Conservation (phyloP, 2,797 vertebrate genomes). For the Falco novaeseelandiae region DNA sequence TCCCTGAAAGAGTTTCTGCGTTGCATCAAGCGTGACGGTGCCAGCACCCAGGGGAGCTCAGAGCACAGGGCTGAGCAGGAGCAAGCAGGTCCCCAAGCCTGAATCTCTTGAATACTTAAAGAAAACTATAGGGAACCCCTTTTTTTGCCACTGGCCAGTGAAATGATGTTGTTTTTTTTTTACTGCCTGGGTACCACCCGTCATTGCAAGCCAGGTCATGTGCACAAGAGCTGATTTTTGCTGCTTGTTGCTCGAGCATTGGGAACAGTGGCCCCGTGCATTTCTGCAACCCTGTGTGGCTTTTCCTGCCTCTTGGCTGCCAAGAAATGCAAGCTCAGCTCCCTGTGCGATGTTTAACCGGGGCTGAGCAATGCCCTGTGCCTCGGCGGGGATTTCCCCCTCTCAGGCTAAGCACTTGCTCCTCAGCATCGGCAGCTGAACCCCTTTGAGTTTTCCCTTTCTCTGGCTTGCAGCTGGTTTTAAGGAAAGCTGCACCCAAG, state of each 20-base stretch:
- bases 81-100: neutral
- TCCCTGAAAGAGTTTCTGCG: neutral
- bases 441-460: neutral
- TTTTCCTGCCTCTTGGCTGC: neutral
- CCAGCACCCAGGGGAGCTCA: neutral
- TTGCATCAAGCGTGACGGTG: accelerated
- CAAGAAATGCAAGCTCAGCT: neutral
- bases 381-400: neutral
- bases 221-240: neutral
- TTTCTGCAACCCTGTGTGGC: neutral
- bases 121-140: neutral
- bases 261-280: accelerated
- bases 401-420: neutral
- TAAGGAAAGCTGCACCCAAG: neutral
- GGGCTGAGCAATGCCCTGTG: neutral
- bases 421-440: neutral
- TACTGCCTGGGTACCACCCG: too few species aligned
- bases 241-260: too few species aligned
- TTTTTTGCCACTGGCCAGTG: neutral
- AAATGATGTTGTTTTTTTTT: neutral
- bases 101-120: neutral
- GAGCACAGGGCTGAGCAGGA: neutral
- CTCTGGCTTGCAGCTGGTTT: neutral
- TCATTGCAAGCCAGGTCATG: accelerated
- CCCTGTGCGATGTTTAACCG: neutral